A percentile compares a stretch with the other conserved stretches of the same genome.
Evolutionary conservation across 2,797 vertebrate genomes (phyloP).

Genomic region (Natrix natrix): DNA sequence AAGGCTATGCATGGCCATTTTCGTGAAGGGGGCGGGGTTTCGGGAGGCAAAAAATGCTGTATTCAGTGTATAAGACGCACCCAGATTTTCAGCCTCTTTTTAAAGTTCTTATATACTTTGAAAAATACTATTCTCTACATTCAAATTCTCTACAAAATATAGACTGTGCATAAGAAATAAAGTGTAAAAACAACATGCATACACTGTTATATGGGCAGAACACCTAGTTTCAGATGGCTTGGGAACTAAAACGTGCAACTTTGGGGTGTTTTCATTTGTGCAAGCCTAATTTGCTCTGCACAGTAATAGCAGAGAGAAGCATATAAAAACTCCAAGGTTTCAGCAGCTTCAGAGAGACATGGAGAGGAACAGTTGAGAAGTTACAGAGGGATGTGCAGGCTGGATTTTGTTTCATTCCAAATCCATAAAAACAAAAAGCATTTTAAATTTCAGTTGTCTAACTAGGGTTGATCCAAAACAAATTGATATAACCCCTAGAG

Average conservation of each 20-base stretch:
- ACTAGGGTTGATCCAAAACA: not conserved
- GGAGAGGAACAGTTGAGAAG: not conserved
- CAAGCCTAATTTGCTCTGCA: not conserved
- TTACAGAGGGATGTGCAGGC: not conserved
- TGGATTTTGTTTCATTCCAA: not conserved
- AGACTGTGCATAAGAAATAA: not conserved
- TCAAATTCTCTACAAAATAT: not conserved
- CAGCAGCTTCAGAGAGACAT: not conserved
- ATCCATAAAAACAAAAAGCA: not conserved
- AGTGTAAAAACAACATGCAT: not conserved
- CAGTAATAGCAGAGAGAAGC: not conserved
- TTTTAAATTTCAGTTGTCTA: not conserved
- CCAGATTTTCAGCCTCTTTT: too few species aligned
- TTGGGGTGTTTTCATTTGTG: not conserved
- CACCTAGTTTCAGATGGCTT: not conserved
- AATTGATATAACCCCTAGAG: not conserved
- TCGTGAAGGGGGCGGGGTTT: too few species aligned
- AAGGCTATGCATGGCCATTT: too few species aligned
- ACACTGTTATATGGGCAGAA: not conserved
- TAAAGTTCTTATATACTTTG: too few species aligned
- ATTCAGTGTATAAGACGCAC: too few species aligned
- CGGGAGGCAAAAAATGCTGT: too few species aligned
- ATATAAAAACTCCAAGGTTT: not conserved
- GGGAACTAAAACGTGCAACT: not conserved
- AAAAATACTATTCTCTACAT: too few species aligned